These are phyloP conservation scores for Hirundichthys speculiger DNA, from an alignment of 2,113 vertebrate species.

Conservation along the genomic window DNA sequence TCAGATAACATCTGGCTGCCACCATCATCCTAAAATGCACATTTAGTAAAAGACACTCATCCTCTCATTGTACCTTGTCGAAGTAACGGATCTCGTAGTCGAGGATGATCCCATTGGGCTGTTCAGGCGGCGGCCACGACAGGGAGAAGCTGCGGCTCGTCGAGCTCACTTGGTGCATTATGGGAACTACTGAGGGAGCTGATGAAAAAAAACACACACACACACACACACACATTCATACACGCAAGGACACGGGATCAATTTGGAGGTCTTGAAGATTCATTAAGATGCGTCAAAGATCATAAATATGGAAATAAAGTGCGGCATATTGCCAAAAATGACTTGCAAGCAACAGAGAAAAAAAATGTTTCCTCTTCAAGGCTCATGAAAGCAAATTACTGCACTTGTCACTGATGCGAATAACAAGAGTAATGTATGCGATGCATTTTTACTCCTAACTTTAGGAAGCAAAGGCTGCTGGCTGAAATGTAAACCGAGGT, in stretches of 20 bases:
- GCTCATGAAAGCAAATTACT: conserved; percentile 59
- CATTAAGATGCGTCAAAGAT: conserved; percentile 25
- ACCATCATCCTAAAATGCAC: conserved; percentile 25
- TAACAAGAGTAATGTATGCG: conserved; percentile 46
- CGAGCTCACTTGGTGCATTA: conserved; percentile 97
- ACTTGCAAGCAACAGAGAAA: conserved; percentile 43
- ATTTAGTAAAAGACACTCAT: conserved; percentile 45
- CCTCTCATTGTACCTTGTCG: conserved; percentile 87
- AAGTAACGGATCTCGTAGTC: conserved; percentile 95
- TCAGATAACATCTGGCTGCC: conserved; percentile 38
- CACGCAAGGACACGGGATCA: conserved; percentile 50
- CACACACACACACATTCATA: too few species aligned
- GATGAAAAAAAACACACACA: conserved; percentile 46
- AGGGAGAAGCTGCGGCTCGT: conserved; percentile 95
- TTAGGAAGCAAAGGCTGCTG: conserved; percentile 31
- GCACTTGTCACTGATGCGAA: conserved; percentile 54
- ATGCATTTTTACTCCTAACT: conserved; percentile 54
- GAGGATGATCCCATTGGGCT: conserved; percentile 96
- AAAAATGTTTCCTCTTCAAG: conserved; percentile 51
- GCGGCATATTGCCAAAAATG: conserved; percentile 43
- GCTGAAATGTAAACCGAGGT: conserved; percentile 31
- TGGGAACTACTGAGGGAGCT: conserved; percentile 94
- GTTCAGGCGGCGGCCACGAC: conserved; percentile 95
- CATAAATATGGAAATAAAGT: conserved; percentile 53
- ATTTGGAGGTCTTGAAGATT: conserved; percentile 40